A percentile compares a stretch with the other conserved stretches of the same genome.
Conservation (phyloP, 2,113 vertebrate genomes). For the Bujurquina vittata region DNA sequence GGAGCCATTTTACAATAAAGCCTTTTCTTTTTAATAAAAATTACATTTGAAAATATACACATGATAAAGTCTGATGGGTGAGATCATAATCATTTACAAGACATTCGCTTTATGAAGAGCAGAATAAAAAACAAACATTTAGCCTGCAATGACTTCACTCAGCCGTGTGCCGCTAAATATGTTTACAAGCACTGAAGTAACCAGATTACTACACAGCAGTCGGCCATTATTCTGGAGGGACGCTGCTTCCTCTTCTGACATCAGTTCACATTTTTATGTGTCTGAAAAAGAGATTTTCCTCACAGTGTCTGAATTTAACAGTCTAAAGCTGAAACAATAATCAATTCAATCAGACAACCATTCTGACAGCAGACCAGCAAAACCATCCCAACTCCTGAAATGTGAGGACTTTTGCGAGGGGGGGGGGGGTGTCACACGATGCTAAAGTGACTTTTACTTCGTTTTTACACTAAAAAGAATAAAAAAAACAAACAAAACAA, state of each 20-base stretch:
- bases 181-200: neutral
- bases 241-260: neutral
- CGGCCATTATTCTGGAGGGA: neutral
- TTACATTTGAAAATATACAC: slow-evolving; percentile 69
- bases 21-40: slow-evolving; percentile 72
- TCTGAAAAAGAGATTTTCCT: neutral
- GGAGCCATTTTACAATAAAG: slow-evolving; percentile 45
- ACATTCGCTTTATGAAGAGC: slow-evolving; percentile 16
- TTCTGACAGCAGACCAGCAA: neutral
- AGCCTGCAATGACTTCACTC: neutral
- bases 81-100: slow-evolving; percentile 58
- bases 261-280: neutral
- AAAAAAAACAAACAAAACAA: neutral
- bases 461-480: neutral
- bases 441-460: neutral
- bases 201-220: neutral
- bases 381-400: neutral
- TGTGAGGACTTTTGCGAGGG: neutral
- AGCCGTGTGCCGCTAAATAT: neutral
- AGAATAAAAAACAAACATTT: neutral
- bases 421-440: neutral
- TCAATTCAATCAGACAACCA: too few relatives aligned
- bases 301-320: neutral
- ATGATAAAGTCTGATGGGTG: slow-evolving; percentile 37
- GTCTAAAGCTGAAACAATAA: neutral